phyloP scores from a whole-genome alignment of 2,888 invertebrate species.

The Quadroppia sp. region DNA sequence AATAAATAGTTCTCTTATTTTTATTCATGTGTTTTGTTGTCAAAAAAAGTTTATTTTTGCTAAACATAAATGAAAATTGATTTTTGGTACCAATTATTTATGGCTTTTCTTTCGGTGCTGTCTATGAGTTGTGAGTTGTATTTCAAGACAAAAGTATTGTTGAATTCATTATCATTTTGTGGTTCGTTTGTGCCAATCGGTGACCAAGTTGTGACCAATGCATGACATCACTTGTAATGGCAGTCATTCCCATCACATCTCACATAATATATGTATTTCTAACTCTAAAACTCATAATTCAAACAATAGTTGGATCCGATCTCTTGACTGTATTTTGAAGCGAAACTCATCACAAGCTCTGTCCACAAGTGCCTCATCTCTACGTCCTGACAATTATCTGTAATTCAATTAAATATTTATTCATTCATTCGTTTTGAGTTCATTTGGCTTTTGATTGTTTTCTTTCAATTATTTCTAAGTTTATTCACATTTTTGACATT shows the following conservation, averaged over 20 bases:
- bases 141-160: not conserved
- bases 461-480: not conserved
- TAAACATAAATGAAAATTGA: too few relatives aligned
- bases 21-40: not conserved
- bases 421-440: not conserved
- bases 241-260: slow-evolving; percentile 8
- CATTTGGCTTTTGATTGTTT: not conserved
- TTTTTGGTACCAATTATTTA: not conserved
- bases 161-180: not conserved
- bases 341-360: slow-evolving; percentile 39
- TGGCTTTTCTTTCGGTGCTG: not conserved
- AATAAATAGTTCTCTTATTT: not conserved
- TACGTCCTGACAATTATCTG: slow-evolving; percentile 41
- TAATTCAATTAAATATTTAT: not conserved
- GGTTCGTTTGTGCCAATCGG: not conserved
- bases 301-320: slow-evolving; percentile 41
- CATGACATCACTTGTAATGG: slow-evolving; percentile 22
- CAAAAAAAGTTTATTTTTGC: not conserved
- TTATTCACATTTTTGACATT: not conserved
- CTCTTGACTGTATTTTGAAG: slow-evolving; percentile 40
- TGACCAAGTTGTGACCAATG: slow-evolving; percentile 1
- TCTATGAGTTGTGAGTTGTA: not conserved
- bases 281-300: slow-evolving; percentile 23
- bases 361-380: slow-evolving; percentile 40
- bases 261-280: slow-evolving; percentile 1